Evolutionary conservation across 2,113 vertebrate genomes (phyloP).

Genomic region (Alligator sinensis): DNA sequence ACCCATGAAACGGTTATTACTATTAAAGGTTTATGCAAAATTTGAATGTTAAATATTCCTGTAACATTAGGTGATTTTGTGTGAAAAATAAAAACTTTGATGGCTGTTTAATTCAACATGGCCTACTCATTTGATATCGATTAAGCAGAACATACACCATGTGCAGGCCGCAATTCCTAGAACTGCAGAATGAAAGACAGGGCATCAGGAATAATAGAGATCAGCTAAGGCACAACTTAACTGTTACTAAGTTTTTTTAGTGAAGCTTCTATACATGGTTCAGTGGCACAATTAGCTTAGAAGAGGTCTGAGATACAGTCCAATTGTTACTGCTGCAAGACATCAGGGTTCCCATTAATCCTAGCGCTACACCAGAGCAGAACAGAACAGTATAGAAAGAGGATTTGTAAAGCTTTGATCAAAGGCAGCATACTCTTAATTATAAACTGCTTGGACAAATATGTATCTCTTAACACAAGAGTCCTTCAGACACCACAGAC

Average conservation of each 20-base stretch:
- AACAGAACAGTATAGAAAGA: background rate
- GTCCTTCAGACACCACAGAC: background rate
- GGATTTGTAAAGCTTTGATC: background rate
- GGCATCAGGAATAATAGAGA: background rate
- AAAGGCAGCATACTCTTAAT: background rate
- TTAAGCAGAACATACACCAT: background rate
- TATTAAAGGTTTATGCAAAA: too few species aligned
- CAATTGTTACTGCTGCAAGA: background rate
- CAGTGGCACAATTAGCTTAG: background rate
- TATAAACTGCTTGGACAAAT: background rate
- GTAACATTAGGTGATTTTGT: background rate
- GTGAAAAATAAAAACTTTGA: background rate
- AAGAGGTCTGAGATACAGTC: background rate
- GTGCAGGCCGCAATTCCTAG: background rate
- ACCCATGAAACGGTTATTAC: background rate
- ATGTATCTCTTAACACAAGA: background rate
- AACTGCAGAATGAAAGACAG: background rate
- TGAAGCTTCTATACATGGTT: background rate
- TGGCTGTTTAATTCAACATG: background rate
- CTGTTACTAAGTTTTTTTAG: background rate
- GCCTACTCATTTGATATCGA: background rate
- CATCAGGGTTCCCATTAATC: background rate
- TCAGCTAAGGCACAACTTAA: background rate
- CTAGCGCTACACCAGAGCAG: rapidly evolving
- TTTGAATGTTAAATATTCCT: background rate